phyloP scores from a whole-genome alignment of 2,797 vertebrate genomes.

The Serranus cabrilla region DNA sequence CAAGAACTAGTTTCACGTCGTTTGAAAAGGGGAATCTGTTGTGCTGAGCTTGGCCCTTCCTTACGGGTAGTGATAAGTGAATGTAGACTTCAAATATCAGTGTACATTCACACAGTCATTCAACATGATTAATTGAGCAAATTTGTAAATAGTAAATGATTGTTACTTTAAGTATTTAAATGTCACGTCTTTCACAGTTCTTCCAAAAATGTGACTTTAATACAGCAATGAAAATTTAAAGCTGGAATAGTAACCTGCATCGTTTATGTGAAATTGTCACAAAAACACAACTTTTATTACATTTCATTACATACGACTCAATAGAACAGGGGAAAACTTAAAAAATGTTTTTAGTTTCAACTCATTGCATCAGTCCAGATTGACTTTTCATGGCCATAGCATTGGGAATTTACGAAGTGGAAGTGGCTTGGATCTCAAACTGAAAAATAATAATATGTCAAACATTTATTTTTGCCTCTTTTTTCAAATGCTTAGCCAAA shows the following conservation, averaged over 20 bases:
- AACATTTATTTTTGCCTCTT: constrained; percentile 8
- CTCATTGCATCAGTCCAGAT: neutral
- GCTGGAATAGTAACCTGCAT: neutral
- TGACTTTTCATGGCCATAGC: neutral
- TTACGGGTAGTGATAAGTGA: no score
- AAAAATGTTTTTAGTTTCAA: neutral
- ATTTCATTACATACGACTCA: neutral
- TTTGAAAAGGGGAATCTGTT: no score
- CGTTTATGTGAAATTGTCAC: neutral
- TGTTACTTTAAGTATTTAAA: neutral
- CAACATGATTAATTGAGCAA: no score
- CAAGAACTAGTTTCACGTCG: no score
- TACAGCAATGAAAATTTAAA: neutral
- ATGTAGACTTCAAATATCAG: no score
- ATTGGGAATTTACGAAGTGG: constrained; percentile 1
- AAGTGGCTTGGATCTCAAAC: constrained; percentile 21
- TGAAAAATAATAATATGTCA: neutral
- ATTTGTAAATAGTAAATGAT: no score
- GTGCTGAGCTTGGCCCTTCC: no score
- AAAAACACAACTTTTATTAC: constrained; percentile 1
- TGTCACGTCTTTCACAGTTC: neutral
- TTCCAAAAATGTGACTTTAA: neutral
- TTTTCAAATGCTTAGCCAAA: constrained; percentile 38
- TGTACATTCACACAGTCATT: no score
- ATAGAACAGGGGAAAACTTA: neutral